Base-by-base conservation (phyloP, 2,113 vertebrate genomes). In the Ictalurus furcatus region DNA sequence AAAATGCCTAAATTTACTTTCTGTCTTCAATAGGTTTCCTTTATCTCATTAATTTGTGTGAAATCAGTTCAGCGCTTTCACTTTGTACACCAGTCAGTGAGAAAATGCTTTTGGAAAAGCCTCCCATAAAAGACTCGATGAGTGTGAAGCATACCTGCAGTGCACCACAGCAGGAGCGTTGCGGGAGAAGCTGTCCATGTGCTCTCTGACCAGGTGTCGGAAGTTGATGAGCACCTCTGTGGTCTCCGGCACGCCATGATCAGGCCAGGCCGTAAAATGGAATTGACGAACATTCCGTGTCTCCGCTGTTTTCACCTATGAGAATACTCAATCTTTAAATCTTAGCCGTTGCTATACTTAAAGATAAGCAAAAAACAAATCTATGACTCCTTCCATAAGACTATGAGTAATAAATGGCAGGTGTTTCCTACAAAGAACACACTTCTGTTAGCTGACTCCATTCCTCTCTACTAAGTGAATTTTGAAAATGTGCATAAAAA, bases 221-320 rank as follows among this genome's bases (percentile, higher is more conserved):
- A 99, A 99, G 93, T 96, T 96, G 93, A 99, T 97, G 71, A 99
- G 97, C 58, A 98, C 96, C 87, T 98, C 97, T 0, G 98, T 98
- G 93, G 97, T 97, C 91, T 97, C 95, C 0, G 98, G 98, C 34
- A 99, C 98, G 0, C 98, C 97, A 0, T 99, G 98, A 93, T 99
- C 98, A 0, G 98, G 98, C 98, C 98, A 99, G 76, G 98, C 97
- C 9, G 97, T 99, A 93, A 98, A 99, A 91, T 99, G 98, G 94
- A 99, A 99, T n/a, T 99, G 98, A 11, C 97, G 95, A 79, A 99
- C 93, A 0, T 92, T 90, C 65, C 97, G 97, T 58, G 94, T 97
- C 92, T 98, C 97, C 0, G 95, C 92, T 4, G 95, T 97, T 93
- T 95, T 95, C 11, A 94, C 90, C 98, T 99, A 91, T 71, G 17